Evolutionary conservation across 2,113 vertebrate genomes (phyloP).

Genomic region (Meleagris gallopavo): DNA sequence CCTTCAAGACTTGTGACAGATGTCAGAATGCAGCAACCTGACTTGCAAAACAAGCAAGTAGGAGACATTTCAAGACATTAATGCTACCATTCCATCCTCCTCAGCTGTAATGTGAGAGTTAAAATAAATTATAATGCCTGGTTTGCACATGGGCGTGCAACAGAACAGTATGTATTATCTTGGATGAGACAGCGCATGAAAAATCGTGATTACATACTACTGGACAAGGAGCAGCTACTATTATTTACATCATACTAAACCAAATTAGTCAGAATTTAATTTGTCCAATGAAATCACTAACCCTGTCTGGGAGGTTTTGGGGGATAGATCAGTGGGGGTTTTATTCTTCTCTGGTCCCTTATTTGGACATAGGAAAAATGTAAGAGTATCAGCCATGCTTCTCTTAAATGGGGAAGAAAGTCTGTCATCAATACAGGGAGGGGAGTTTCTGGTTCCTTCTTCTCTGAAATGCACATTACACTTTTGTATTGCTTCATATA

Average conservation of each 20-base stretch:
- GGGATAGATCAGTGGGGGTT: neutral
- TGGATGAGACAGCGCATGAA: neutral
- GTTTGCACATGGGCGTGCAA: neutral
- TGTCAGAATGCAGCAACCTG: neutral
- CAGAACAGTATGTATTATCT: neutral
- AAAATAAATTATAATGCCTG: neutral
- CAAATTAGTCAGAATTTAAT: neutral
- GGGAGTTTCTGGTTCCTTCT: neutral
- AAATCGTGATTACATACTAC: neutral
- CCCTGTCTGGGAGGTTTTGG: neutral
- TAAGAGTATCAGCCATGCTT: rapidly evolving
- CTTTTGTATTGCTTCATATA: neutral
- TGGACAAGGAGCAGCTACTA: neutral
- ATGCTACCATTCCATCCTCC: neutral
- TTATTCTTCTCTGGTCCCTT: neutral
- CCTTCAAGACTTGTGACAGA: neutral
- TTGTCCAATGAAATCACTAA: neutral
- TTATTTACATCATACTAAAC: neutral
- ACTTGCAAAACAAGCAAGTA: slow-evolving; percentile 14
- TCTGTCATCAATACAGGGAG: neutral
- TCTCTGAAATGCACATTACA: neutral
- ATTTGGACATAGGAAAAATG: neutral
- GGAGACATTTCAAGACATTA: neutral
- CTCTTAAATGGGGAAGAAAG: neutral
- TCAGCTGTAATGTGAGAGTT: neutral